Conservation (phyloP, 1,140 invertebrate species). For the Pogonomyrmex californicus region DNA sequence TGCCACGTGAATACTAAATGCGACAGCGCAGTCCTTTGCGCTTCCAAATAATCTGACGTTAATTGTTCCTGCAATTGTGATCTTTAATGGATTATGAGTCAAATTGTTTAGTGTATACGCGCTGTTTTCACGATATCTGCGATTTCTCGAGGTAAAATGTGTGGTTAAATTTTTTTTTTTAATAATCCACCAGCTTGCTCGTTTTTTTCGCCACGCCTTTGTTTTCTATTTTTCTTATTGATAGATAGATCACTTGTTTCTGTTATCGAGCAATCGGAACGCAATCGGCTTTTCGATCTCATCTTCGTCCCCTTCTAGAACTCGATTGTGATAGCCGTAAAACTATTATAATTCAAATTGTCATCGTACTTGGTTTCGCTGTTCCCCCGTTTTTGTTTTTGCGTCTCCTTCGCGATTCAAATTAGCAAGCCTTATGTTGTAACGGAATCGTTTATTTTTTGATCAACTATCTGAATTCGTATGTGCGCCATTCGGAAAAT, state of each 20-base stretch:
- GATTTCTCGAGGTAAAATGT: background rate
- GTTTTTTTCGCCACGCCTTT: constrained; percentile 21
- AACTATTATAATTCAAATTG: constrained; percentile 53
- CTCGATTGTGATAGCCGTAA: constrained; percentile 21
- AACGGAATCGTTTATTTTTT: background rate
- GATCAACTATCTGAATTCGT: background rate
- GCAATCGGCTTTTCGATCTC: constrained; percentile 21
- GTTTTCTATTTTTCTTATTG: constrained; percentile 30
- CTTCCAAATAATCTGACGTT: constrained; percentile 1
- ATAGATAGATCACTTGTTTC: constrained; percentile 6
- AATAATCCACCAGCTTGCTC: background rate
- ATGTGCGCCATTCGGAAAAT: background rate
- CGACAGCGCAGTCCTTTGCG: background rate
- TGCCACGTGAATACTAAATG: constrained; percentile 19
- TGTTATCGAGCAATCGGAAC: constrained; percentile 49
- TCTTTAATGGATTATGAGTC: background rate
- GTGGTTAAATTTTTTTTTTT: background rate
- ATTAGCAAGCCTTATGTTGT: constrained; percentile 17
- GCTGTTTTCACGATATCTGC: background rate
- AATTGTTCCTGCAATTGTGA: constrained; percentile 12
- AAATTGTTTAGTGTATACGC: background rate
- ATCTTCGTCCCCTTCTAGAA: constrained; percentile 32
- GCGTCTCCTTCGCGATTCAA: background rate
- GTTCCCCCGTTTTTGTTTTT: background rate
- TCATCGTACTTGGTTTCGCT: constrained; percentile 28